These are phyloP conservation scores for Hoplostethus mediterraneus DNA, from an alignment of 2,797 vertebrate species.

Conservation along the genomic window DNA sequence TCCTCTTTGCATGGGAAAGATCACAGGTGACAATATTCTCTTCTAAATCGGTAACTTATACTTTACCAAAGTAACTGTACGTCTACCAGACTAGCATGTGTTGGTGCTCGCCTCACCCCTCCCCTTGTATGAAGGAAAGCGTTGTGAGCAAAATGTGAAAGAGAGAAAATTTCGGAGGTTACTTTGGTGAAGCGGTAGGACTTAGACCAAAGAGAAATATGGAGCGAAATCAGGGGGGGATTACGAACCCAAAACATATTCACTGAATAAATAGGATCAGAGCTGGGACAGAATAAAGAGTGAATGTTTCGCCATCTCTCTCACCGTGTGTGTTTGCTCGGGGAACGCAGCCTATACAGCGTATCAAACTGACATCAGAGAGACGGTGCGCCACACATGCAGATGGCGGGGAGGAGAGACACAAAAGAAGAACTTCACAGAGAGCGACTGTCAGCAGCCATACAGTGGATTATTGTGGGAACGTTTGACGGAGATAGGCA, in stretches of 20 bases:
- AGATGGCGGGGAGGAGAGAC: slow-evolving; percentile 66
- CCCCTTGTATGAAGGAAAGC: neutral
- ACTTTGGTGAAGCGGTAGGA: slow-evolving; percentile 57
- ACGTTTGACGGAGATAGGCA: slow-evolving; percentile 19
- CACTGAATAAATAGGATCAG: slow-evolving; percentile 75
- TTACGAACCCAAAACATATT: slow-evolving; percentile 68
- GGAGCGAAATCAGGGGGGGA: slow-evolving; percentile 69
- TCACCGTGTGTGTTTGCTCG: slow-evolving; percentile 21
- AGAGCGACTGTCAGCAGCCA: slow-evolving; percentile 26
- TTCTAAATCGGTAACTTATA: too few relatives aligned
- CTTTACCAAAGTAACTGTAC: neutral
- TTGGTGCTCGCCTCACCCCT: neutral
- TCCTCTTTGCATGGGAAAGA: too few relatives aligned
- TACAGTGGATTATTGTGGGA: slow-evolving; percentile 54
- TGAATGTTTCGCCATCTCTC: slow-evolving; percentile 36
- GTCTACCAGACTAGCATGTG: neutral
- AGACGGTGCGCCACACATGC: slow-evolving; percentile 54
- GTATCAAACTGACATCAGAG: slow-evolving; percentile 69
- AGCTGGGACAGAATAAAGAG: slow-evolving; percentile 62
- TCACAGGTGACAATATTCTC: too few relatives aligned
- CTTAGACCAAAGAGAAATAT: slow-evolving; percentile 69
- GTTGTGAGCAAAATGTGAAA: slow-evolving; percentile 44
- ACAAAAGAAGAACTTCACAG: slow-evolving; percentile 52
- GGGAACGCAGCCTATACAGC: slow-evolving; percentile 55
- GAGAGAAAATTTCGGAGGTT: slow-evolving; percentile 45